Evolutionary conservation across 2,797 vertebrate genomes (phyloP), one percentile per base, ranked within the genome.

Genomic region (Heteromormyrus szaboi): DNA sequence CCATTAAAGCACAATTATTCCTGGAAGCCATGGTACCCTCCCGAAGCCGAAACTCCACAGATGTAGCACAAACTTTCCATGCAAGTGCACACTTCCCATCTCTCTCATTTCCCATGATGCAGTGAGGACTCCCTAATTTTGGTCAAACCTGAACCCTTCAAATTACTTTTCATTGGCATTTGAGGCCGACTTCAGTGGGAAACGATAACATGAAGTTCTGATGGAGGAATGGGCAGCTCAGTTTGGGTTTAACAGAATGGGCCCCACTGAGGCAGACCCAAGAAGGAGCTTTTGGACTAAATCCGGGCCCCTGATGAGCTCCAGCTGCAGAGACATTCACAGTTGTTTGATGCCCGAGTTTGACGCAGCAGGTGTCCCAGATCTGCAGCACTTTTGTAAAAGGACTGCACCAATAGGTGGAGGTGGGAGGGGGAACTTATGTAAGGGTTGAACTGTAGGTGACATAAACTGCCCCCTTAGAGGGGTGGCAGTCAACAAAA

Each of bases 251-350:
- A 90, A 91, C 85, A 90, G 89, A 91, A 92, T 90, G 85, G 91
- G 93, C 86, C 91, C 92, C 93, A 91, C 90, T 88, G 89, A 92
- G 91, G 92, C 91, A 92, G 89, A 90, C 89, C 90, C 90, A 91
- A 83, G 89, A 89, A 72, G 85, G 88, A 92, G 88, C 89, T 88
- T 79, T 87, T 22, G 85, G 92, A 95, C 94, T 94, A 93, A 76
- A 93, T 89, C 93, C 87, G 87, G 92, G 92, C 94, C 93, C 93
- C 91, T 94, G 94, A 95, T 89, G 90, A 59, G 54, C 90, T 92
- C 91, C 94, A 95, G 93, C 94, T 94, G 93, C 91, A 91, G 29
- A 85, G 91, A 90, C 90, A 90, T 84, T 53, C 88, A 79, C 94
- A 95, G 93, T 93, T 95, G 94, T 92, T 93, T 87, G 8, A 7